phyloP scores from a whole-genome alignment of 2,888 invertebrate species.

The Hyppa rectilinea region DNA sequence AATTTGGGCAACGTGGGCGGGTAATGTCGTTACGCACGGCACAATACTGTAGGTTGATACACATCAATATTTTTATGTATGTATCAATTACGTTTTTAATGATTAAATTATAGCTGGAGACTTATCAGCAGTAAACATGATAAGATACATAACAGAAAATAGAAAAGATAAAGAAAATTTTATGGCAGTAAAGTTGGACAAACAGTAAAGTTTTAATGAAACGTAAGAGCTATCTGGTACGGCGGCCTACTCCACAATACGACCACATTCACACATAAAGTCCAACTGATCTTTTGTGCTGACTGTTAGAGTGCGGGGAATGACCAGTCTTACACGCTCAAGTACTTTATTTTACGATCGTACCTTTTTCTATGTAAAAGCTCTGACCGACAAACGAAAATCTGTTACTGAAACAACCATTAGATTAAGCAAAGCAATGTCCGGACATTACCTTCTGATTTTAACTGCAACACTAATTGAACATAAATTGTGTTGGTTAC shows the following conservation, averaged over 20 bases:
- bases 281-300: slow-evolving; percentile 42
- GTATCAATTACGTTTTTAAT: slow-evolving; percentile 6
- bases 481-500: not conserved
- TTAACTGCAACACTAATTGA: slow-evolving; percentile 3
- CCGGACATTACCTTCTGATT: not conserved
- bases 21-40: slow-evolving; percentile 43
- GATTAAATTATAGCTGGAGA: slow-evolving; percentile 15
- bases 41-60: slow-evolving; percentile 51
- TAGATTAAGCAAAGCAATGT: not conserved
- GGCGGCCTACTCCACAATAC: slow-evolving; percentile 17
- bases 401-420: not conserved
- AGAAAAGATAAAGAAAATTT: slow-evolving; percentile 1
- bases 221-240: slow-evolving; percentile 25
- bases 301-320: slow-evolving; percentile 24
- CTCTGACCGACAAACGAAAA: not conserved
- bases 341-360: slow-evolving; percentile 18
- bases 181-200: slow-evolving; percentile 24
- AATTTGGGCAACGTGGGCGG: slow-evolving; percentile 50
- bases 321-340: slow-evolving; percentile 4
- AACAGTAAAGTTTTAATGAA: slow-evolving; percentile 50
- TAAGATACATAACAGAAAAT: slow-evolving; percentile 21
- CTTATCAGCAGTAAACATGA: slow-evolving; percentile 14
- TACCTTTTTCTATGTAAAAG: slow-evolving; percentile 21
- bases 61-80: slow-evolving; percentile 38
- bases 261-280: slow-evolving; percentile 23